Conservation (phyloP, 2,113 vertebrate genomes). For the Dissostichus mawsoni region DNA sequence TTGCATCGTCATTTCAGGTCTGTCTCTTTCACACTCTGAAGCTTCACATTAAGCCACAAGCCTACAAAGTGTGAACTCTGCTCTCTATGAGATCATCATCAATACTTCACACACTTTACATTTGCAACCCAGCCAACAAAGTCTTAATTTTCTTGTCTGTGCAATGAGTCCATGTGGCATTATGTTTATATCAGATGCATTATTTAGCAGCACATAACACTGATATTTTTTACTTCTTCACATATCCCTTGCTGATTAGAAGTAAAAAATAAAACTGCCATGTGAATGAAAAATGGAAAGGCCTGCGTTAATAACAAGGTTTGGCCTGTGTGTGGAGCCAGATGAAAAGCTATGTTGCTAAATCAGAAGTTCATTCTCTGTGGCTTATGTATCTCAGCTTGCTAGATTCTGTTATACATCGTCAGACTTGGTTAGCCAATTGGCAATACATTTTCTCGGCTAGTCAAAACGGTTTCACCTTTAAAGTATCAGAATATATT, state of each 20-base stretch:
- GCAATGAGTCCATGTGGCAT: neutral
- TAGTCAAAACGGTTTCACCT: too few relatives aligned
- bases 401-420: neutral
- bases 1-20: conserved; percentile 96
- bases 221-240: neutral
- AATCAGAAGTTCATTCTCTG: neutral
- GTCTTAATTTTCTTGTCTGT: neutral
- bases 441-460: too few relatives aligned
- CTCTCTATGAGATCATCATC: neutral
- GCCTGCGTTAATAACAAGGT: neutral
- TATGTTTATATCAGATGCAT: neutral
- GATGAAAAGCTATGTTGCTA: neutral
- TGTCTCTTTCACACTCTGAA: neutral
- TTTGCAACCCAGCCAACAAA: neutral
- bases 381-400: neutral
- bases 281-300: neutral
- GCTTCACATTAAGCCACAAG: neutral
- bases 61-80: neutral
- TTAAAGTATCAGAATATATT: too few relatives aligned
- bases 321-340: conserved; percentile 9
- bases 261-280: neutral
- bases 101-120: neutral
- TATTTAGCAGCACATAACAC: neutral
- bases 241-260: neutral
- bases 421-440: too few relatives aligned